A percentile compares a stretch with the other conserved stretches of the same genome.
phyloP scores from a whole-genome alignment of 2,797 vertebrate genomes.

The Antrozous pallidus region DNA sequence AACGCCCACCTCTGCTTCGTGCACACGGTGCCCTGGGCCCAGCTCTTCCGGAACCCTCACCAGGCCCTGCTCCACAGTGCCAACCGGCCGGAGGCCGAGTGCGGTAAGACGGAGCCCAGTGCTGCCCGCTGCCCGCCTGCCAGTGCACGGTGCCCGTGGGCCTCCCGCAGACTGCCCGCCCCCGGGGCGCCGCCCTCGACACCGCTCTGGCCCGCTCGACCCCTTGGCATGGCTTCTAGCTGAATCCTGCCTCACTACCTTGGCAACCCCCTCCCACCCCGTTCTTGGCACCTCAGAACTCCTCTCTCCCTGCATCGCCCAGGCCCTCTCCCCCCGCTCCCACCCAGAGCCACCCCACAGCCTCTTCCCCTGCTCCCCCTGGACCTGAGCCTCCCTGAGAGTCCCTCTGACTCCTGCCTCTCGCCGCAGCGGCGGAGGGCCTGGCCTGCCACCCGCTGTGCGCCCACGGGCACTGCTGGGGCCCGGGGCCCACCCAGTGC shows the following conservation, averaged over 20 bases:
- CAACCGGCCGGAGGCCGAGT: constrained; percentile 86
- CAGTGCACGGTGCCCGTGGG: fast-evolving
- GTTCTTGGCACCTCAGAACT: neutral
- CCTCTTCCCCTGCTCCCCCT: neutral
- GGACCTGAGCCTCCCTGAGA: neutral
- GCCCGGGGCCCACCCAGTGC: constrained; percentile 91
- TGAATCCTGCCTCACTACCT: neutral
- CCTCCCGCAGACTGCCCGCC: neutral
- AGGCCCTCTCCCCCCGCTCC: neutral
- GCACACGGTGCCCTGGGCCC: constrained; percentile 88
- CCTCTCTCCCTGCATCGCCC: neutral
- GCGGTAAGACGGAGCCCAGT: constrained; percentile 82
- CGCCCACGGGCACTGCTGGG: constrained; percentile 90
- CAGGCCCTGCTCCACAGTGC: constrained; percentile 86
- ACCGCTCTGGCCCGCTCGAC: neutral
- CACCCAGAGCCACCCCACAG: neutral
- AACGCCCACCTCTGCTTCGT: constrained; percentile 92
- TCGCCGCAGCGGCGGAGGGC: constrained; percentile 83
- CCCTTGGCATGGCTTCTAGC: neutral
- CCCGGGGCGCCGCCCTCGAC: neutral
- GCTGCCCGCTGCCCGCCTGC: neutral
- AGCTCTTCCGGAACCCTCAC: constrained; percentile 87
- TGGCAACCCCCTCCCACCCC: neutral
- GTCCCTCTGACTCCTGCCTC: neutral
- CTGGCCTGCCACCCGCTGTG: constrained; percentile 89